These are phyloP conservation scores for Oreohelix idahoensis DNA, from an alignment of 1,140 invertebrate species.

Conservation along the genomic window DNA sequence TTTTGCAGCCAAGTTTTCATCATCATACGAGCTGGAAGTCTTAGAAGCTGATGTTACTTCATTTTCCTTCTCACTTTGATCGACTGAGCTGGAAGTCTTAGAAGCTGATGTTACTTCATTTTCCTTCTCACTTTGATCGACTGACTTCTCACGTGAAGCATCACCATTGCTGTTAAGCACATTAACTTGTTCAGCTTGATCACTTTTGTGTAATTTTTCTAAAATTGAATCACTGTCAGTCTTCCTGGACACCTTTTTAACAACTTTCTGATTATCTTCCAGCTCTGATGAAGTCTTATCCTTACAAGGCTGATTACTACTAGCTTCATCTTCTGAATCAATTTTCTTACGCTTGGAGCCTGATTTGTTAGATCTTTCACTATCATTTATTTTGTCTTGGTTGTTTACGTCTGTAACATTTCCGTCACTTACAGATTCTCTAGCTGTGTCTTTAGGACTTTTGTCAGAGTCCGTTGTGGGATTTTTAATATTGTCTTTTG, in stretches of 20 bases:
- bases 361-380: not conserved
- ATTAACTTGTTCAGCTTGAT: not conserved
- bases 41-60: not conserved
- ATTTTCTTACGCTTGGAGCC: not conserved
- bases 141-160: not conserved
- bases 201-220: not conserved
- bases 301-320: not conserved
- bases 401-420: not conserved
- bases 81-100: not conserved
- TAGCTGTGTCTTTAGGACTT: not conserved
- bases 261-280: not conserved
- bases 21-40: not conserved
- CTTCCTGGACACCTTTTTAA: not conserved
- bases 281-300: not conserved
- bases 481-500: not conserved
- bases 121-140: not conserved
- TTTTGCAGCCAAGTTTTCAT: slow-evolving; percentile 58
- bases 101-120: not conserved
- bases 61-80: not conserved
- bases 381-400: not conserved
- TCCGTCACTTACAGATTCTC: not conserved
- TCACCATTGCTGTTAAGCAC: not conserved
- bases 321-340: not conserved
- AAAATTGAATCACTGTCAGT: not conserved
- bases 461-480: not conserved